phyloP scores from a whole-genome alignment of 2,113 vertebrate genomes.

The Forbesichthys agassizii region DNA sequence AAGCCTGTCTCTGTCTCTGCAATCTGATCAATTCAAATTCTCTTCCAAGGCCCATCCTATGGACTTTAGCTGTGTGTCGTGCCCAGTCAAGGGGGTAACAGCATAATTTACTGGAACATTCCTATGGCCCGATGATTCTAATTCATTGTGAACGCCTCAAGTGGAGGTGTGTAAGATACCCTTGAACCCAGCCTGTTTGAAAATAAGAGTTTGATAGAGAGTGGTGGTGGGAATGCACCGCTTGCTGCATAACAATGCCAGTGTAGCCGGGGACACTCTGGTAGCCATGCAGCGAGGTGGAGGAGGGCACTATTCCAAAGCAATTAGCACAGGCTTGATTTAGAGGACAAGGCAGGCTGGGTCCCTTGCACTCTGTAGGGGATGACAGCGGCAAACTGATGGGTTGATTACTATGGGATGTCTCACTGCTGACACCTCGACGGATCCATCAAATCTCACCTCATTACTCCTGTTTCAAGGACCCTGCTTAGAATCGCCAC shows the following conservation, averaged over 20 bases:
- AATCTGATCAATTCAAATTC: background rate
- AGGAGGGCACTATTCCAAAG: constrained; percentile 63
- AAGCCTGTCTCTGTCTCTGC: background rate
- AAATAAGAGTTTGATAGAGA: constrained; percentile 51
- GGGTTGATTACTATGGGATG: constrained; percentile 57
- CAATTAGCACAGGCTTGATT: constrained; percentile 63
- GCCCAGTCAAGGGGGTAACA: constrained; percentile 9
- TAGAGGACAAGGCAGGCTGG: constrained; percentile 37
- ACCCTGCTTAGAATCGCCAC: constrained; percentile 17
- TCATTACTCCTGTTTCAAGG: constrained; percentile 63
- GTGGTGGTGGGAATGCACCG: constrained; percentile 37
- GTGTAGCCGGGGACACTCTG: constrained; percentile 51
- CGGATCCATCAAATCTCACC: constrained; percentile 33
- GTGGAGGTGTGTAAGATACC: constrained; percentile 36
- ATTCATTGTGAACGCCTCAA: constrained; percentile 31
- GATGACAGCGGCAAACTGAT: constrained; percentile 57
- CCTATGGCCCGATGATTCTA: constrained; percentile 32
- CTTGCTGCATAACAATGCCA: constrained; percentile 60
- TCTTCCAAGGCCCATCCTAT: background rate
- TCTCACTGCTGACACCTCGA: constrained; percentile 50
- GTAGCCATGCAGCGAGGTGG: constrained; percentile 60
- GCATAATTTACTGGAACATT: constrained; percentile 26
- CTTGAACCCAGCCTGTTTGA: constrained; percentile 52
- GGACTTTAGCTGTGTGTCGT: background rate
- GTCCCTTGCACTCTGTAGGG: constrained; percentile 57